Evolutionary conservation across 1,140 invertebrate species (phyloP).

Genomic region (Pseudomyrmex cubaensis): DNA sequence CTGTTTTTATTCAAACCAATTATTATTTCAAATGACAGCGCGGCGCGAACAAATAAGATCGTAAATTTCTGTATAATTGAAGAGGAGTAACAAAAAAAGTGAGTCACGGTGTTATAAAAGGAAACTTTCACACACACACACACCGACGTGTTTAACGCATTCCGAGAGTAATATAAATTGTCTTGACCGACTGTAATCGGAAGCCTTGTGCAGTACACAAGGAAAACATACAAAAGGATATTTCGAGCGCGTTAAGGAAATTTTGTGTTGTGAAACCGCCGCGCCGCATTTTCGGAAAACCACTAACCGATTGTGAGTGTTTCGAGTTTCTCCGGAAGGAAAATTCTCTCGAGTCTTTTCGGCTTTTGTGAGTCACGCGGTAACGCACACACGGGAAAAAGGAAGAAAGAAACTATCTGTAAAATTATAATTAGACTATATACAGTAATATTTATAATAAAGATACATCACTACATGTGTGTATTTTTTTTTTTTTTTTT

Average conservation of each 20-base stretch:
- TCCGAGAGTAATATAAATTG: slow-evolving; percentile 3
- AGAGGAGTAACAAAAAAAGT: not conserved
- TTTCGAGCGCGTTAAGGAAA: slow-evolving; percentile 20
- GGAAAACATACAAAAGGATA: slow-evolving; percentile 16
- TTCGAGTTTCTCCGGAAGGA: not conserved
- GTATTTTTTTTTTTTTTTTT: too few species aligned
- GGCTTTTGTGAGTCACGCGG: not conserved
- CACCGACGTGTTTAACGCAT: not conserved
- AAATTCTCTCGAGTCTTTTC: slow-evolving; percentile 4
- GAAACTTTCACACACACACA: not conserved
- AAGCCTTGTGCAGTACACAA: not conserved
- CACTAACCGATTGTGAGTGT: not conserved
- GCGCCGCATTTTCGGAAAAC: slow-evolving; percentile 19
- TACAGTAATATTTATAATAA: too few species aligned
- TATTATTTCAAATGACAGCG: too few species aligned
- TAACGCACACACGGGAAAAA: not conserved
- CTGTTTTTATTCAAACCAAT: not conserved
- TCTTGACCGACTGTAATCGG: not conserved
- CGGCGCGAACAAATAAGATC: not conserved
- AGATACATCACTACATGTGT: too few species aligned
- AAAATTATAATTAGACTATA: too few species aligned
- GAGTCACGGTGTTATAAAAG: not conserved
- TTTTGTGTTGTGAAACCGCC: not conserved
- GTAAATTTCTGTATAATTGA: not conserved
- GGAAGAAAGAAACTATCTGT: too few species aligned